These are phyloP conservation scores for Leptinotarsa lineolata DNA, from an alignment of 1,140 invertebrate genomes.

Conservation along the genomic window DNA sequence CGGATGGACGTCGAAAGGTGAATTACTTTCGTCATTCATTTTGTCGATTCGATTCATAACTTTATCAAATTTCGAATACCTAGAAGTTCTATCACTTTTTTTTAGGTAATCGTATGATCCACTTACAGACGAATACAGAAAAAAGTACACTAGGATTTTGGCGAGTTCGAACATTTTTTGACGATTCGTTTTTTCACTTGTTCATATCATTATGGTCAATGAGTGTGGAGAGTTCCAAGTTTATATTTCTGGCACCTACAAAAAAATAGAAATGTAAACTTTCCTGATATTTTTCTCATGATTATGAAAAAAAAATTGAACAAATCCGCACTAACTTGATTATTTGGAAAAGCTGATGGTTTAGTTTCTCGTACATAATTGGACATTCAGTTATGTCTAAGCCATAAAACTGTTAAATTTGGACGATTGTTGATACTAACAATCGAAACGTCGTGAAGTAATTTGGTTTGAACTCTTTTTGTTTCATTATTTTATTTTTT, in stretches of 20 bases:
- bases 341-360: too few relatives aligned
- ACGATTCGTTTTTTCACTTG: not conserved
- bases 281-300: not conserved
- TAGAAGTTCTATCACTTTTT: conserved; percentile 3
- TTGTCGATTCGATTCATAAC: not conserved
- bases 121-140: not conserved
- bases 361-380: too few relatives aligned
- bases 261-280: not conserved
- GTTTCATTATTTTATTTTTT: too few relatives aligned
- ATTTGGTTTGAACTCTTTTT: too few relatives aligned
- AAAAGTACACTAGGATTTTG: not conserved
- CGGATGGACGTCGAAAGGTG: not conserved
- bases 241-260: not conserved
- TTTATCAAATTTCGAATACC: not conserved
- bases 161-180: not conserved
- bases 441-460: too few relatives aligned
- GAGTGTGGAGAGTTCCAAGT: not conserved
- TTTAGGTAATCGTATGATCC: not conserved
- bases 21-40: not conserved
- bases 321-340: too few relatives aligned
- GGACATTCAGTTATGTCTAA: too few relatives aligned
- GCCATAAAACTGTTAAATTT: too few relatives aligned
- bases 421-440: too few relatives aligned
- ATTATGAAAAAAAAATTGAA: too few relatives aligned
- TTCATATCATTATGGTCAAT: not conserved